Conservation (phyloP, 2,888 invertebrate species). For the Phorcus lineatus region DNA sequence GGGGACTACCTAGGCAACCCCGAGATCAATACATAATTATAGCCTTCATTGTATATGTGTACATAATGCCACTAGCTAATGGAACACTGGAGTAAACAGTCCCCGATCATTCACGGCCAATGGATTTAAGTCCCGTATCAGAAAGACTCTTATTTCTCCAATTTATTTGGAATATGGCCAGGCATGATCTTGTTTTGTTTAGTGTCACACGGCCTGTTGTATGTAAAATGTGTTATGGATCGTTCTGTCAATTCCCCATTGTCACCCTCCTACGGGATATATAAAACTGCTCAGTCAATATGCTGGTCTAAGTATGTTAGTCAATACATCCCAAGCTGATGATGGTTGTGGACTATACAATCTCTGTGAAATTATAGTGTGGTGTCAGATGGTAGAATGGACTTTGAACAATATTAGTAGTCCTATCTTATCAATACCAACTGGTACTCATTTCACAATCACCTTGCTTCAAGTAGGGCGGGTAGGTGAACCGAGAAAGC, state of each 20-base stretch:
- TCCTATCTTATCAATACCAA: background rate
- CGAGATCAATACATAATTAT: slow-evolving; percentile 6
- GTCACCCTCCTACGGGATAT: background rate
- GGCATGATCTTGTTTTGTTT: background rate
- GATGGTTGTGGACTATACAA: background rate
- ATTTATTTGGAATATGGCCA: slow-evolving; percentile 4
- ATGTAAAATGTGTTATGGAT: background rate
- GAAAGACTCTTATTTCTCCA: background rate
- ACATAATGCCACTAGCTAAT: slow-evolving; percentile 9
- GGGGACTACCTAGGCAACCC: slow-evolving; percentile 2
- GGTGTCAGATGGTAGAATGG: background rate
- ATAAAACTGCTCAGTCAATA: slow-evolving; percentile 1
- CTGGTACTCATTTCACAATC: background rate
- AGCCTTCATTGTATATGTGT: slow-evolving; percentile 13
- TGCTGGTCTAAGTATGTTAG: background rate
- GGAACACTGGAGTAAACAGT: background rate
- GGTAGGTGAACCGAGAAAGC: too few relatives aligned
- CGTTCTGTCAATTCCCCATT: background rate
- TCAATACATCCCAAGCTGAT: background rate
- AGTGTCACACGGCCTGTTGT: background rate
- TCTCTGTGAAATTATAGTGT: background rate
- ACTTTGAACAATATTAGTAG: slow-evolving; percentile 1
- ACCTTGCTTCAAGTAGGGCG: background rate
- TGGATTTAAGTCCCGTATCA: background rate
- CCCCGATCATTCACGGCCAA: background rate